These are phyloP conservation scores for Dryococelus australis DNA, from an alignment of 2,888 invertebrate species.

Conservation along the genomic window DNA sequence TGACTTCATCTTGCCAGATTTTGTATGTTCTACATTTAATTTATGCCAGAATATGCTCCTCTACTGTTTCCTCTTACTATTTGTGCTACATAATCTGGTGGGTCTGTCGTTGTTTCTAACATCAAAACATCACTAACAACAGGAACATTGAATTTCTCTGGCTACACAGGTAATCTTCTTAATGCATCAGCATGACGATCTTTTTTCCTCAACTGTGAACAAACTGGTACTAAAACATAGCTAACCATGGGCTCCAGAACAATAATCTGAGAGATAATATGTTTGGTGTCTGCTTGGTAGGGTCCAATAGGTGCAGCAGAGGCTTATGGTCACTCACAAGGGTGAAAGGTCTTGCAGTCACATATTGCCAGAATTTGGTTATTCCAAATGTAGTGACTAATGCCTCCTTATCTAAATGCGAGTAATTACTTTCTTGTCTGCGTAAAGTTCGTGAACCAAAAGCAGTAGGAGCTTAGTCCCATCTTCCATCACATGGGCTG, in stretches of 20 bases:
- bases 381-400: not conserved
- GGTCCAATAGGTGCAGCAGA: not conserved
- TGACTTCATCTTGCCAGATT: too few relatives aligned
- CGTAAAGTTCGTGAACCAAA: not conserved
- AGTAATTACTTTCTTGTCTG: not conserved
- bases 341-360: not conserved
- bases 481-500: not conserved
- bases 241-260: not conserved
- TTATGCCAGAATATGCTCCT: too few relatives aligned
- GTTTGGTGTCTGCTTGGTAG: not conserved
- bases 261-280: not conserved
- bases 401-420: not conserved
- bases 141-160: not conserved
- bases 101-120: not conserved
- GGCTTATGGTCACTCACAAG: conserved; percentile 11
- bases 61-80: not conserved
- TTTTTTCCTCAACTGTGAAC: not conserved
- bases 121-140: not conserved
- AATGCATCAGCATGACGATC: not conserved
- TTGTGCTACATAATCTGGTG: not conserved
- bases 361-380: not conserved
- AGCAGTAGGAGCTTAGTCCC: not conserved
- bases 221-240: not conserved
- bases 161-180: not conserved
- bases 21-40: too few relatives aligned